Conservation (phyloP, 2,113 vertebrate genomes). For the Pipra filicauda region DNA sequence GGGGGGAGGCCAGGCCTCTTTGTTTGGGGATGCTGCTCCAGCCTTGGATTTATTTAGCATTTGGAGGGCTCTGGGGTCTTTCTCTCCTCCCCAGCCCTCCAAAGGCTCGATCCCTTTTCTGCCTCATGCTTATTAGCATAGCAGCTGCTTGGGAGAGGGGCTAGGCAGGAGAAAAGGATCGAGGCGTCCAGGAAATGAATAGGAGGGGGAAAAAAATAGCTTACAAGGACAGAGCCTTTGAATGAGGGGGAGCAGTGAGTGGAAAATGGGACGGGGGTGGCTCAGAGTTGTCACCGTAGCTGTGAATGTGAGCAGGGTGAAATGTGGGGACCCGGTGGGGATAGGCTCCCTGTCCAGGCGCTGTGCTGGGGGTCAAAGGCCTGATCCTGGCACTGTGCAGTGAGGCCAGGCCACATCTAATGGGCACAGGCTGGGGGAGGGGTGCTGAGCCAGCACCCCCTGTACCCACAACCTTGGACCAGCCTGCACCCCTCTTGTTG, state of each 20-base stretch:
- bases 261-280: constrained; percentile 36
- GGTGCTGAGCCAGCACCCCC: background rate
- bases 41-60: constrained; percentile 78
- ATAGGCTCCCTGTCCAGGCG: rapidly evolving
- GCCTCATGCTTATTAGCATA: constrained; percentile 89
- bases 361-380: rapidly evolving
- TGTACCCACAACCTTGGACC: rapidly evolving
- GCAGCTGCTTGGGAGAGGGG: constrained; percentile 90
- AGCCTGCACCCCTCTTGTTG: background rate
- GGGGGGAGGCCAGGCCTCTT: constrained; percentile 64
- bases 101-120: constrained; percentile 59
- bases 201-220: constrained; percentile 81
- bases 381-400: background rate
- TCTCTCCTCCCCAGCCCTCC: constrained; percentile 61
- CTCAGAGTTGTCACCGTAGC: background rate
- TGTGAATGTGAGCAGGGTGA: constrained; percentile 33
- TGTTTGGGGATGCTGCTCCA: constrained; percentile 77
- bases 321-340: background rate
- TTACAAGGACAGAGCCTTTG: constrained; percentile 81
- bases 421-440: rapidly evolving
- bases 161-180: constrained; percentile 68
- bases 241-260: constrained; percentile 68
- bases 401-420: background rate
- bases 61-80: constrained; percentile 73
- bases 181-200: constrained; percentile 87